Evolutionary conservation across 2,888 invertebrate species (phyloP), one percentile per base, ranked within the genome.

Genomic region (Rhingia campestris): DNA sequence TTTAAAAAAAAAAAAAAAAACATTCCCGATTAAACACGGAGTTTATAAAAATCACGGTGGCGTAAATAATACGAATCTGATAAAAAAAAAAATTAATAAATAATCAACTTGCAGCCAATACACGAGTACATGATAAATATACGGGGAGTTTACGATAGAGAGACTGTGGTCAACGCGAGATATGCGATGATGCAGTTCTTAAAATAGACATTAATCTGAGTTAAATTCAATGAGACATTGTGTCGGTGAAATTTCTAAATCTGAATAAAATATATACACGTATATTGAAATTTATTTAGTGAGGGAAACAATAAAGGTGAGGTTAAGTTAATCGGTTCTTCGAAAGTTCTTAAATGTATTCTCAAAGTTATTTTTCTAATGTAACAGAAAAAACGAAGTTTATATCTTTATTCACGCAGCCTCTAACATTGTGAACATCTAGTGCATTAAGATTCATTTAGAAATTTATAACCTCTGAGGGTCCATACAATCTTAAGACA

Each of bases 191-290:
- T 45, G 33, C 67, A 39, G n/a, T 37, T 69, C 69, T 75, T 69
- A 58, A 81, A 74, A 81, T 81, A 81, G 74, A 45, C 63, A 64
- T n/a, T 39, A 39, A 63, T 58, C 74, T 74, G 81, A 81, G 67
- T 35, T 41, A 10, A 14, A 7, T 33, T 72, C 72, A 67, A 35
- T 53, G 67, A 53, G 66, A 61, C 51, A 39, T 67, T 30, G 47
- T 33, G 43, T 59, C 64, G 37, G 56, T 43, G 30, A 63, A 51
- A 35, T 30, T 7, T 56, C 47, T 41, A 35, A 63, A 70, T 63
- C 41, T 43, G 12, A 4, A 6, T 12, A 43, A 43, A 43, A n/a
- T 5, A 12, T 3, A 12, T 5, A 43, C n/a, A n/a, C n/a, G n/a
- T 22, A 1, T 22, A 22, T 22, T 22, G 22, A 22, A 22, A 22